Evolutionary conservation across 2,797 vertebrate species (phyloP).

Genomic region (Pantherophis vulpinus): DNA sequence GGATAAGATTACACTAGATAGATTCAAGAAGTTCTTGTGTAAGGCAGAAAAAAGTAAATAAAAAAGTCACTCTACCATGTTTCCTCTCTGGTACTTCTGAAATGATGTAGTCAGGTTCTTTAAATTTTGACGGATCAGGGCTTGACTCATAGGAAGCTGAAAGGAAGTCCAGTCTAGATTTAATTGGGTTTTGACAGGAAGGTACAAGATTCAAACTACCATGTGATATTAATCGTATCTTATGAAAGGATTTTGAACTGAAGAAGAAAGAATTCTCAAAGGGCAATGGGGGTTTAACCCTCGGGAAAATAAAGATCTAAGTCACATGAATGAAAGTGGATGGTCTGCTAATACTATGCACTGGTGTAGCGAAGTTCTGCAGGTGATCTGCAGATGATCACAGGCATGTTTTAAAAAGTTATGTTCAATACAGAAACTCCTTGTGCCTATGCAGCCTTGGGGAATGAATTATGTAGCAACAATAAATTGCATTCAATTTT

Average conservation of each 20-base stretch:
- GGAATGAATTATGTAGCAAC: background rate
- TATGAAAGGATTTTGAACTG: background rate
- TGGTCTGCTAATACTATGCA: background rate
- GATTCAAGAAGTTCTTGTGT: background rate
- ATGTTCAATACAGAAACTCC: background rate
- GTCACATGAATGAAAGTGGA: background rate
- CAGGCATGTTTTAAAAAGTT: background rate
- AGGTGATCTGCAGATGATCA: background rate
- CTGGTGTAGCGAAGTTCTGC: background rate
- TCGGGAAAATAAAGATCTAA: background rate
- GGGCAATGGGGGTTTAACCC: background rate
- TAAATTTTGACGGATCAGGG: conserved; percentile 6
- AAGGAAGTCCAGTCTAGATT: conserved; percentile 17
- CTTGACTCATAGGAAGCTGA: conserved; percentile 25
- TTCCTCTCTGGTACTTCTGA: conserved; percentile 18
- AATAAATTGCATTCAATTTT: background rate
- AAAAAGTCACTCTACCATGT: conserved; percentile 28
- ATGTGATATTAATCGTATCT: background rate
- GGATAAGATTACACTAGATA: background rate
- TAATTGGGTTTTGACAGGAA: background rate
- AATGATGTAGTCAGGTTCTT: conserved; percentile 6
- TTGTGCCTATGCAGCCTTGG: too few species aligned
- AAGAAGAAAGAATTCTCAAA: background rate
- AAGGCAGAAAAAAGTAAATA: background rate
- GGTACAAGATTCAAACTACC: background rate